These are phyloP conservation scores for Grammomys surdaster DNA, from an alignment of 2,113 vertebrate species.

Conservation along the genomic window DNA sequence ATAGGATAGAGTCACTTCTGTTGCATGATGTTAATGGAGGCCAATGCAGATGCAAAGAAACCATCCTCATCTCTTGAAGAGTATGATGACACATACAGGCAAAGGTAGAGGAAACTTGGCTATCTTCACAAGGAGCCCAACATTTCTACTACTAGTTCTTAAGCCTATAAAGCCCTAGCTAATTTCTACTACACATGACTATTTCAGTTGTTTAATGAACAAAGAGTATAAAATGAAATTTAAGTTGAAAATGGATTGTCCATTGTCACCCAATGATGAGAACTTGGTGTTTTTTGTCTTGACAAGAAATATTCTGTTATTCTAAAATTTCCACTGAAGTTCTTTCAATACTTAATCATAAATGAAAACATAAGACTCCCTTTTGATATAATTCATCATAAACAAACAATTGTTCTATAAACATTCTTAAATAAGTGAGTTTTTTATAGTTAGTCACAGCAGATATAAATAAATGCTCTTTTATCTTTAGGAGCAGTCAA, in stretches of 20 bases:
- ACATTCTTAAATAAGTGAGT: slow-evolving; percentile 32
- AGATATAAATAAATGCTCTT: slow-evolving; percentile 59
- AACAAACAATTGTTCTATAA: slow-evolving; percentile 39
- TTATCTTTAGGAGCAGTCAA: slow-evolving; percentile 61
- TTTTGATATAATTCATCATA: background rate
- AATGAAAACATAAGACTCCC: background rate
- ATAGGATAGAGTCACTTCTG: background rate
- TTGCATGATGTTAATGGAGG: background rate
- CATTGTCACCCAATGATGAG: background rate
- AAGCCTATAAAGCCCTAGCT: background rate
- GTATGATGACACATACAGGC: background rate
- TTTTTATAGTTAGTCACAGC: slow-evolving; percentile 48
- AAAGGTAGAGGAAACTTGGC: background rate
- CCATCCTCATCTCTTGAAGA: background rate
- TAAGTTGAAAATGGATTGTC: background rate
- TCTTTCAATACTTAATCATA: background rate
- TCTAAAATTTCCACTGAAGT: background rate
- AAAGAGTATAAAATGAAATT: background rate
- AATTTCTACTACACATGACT: background rate
- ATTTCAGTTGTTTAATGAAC: slow-evolving; percentile 1
- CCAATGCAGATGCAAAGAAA: background rate
- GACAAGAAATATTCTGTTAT: background rate
- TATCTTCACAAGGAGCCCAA: background rate
- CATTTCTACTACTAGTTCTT: background rate
- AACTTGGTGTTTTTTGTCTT: background rate